Percentiles rank a stretch among this genome's conserved stretches.
Conservation (phyloP, 1,140 invertebrate species). For the Conopomorpha cramerella region DNA sequence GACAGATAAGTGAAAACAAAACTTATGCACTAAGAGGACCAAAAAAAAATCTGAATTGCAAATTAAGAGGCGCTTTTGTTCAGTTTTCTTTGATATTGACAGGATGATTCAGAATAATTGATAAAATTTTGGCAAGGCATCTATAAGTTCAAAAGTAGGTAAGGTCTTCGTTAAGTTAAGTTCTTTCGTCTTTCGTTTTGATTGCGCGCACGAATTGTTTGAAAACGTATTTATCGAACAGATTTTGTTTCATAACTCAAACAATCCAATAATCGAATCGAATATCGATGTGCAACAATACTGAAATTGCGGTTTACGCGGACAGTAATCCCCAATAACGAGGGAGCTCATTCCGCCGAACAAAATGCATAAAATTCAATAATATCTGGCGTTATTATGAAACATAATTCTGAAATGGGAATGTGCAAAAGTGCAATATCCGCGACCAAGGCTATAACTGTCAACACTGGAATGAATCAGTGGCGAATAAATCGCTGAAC, state of each 20-base stretch:
- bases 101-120: too few relatives aligned
- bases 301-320: background rate
- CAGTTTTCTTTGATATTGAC: too few relatives aligned
- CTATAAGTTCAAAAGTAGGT: too few relatives aligned
- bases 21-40: too few relatives aligned
- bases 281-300: background rate
- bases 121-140: too few relatives aligned
- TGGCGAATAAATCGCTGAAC: constrained; percentile 33
- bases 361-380: constrained; percentile 5
- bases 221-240: background rate
- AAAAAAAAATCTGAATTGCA: too few relatives aligned
- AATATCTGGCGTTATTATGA: constrained; percentile 31
- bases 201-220: background rate
- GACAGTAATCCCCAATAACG: background rate
- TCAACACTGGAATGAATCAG: constrained; percentile 45
- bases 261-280: too few relatives aligned
- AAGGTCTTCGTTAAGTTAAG: too few relatives aligned
- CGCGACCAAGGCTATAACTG: constrained; percentile 34
- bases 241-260: background rate
- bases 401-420: constrained; percentile 31
- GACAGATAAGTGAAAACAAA: too few relatives aligned
- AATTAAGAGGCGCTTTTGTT: too few relatives aligned
- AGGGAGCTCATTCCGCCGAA: background rate
- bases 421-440: constrained; percentile 46
- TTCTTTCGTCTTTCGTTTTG: too few relatives aligned